Percentiles rank a stretch among this genome's conserved stretches.
phyloP scores from a whole-genome alignment of 1,140 invertebrate species.

The Schlechtendalia chinensis region DNA sequence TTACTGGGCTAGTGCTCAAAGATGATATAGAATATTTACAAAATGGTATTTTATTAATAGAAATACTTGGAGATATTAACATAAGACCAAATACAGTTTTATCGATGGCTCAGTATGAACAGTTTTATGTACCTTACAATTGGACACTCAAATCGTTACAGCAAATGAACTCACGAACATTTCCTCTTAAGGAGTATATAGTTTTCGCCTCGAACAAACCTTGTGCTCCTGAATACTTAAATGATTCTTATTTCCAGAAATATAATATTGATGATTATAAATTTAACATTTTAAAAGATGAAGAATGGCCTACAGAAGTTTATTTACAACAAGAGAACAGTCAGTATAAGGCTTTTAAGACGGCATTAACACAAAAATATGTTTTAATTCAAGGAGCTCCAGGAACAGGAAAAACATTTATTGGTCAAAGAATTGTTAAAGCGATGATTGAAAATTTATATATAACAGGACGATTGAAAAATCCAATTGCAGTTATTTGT shows the following conservation, averaged over 20 bases:
- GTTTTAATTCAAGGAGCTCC: constrained; percentile 75
- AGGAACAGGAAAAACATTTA: constrained; percentile 75
- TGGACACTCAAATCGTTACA: constrained; percentile 65
- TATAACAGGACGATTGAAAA: constrained; percentile 30
- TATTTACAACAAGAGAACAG: constrained; percentile 60
- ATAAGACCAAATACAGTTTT: constrained; percentile 56
- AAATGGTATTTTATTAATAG: constrained; percentile 35
- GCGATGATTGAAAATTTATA: constrained; percentile 58
- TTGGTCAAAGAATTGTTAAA: constrained; percentile 67
- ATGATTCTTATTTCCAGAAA: constrained; percentile 5
- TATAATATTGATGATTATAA: constrained; percentile 38
- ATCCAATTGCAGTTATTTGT: constrained; percentile 75
- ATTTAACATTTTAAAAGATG: constrained; percentile 54
- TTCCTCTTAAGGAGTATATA: constrained; percentile 67
- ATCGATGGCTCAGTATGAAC: constrained; percentile 66
- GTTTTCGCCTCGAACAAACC: constrained; percentile 56
- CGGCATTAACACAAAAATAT: constrained; percentile 64
- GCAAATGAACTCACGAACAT: constrained; percentile 58
- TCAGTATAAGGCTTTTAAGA: constrained; percentile 62
- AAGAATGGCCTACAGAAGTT: constrained; percentile 57
- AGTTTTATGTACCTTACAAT: constrained; percentile 69
- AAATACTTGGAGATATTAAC: constrained; percentile 53
- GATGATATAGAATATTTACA: constrained; percentile 52
- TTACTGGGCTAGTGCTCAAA: constrained; percentile 56
- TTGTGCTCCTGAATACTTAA: constrained; percentile 31